Percentiles rank a stretch among this genome's conserved stretches.
phyloP scores from a whole-genome alignment of 2,113 vertebrate genomes.

The Sceloporus tristichus region DNA sequence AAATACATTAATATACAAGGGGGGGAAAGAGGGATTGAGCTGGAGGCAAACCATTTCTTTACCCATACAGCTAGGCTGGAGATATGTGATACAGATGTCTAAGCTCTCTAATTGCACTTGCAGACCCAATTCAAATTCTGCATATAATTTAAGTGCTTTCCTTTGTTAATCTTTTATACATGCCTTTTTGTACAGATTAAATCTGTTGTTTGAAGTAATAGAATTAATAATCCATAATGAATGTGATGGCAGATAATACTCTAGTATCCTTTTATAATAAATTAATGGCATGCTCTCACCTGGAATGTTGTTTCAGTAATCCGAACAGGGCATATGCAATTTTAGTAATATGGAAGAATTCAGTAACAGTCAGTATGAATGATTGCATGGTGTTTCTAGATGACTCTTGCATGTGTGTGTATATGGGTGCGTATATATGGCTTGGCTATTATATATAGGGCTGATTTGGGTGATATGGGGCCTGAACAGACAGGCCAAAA shows the following conservation, averaged over 20 bases:
- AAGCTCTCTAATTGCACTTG: neutral
- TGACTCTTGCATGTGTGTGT: neutral
- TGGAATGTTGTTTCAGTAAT: neutral
- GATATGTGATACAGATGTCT: neutral
- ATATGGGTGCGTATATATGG: neutral
- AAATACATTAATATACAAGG: neutral
- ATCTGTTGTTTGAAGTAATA: neutral
- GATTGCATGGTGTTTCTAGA: neutral
- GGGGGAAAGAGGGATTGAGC: neutral
- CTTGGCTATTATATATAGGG: neutral
- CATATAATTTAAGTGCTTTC: neutral
- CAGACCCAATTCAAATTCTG: neutral
- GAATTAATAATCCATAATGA: neutral
- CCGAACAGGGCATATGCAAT: neutral
- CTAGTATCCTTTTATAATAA: neutral
- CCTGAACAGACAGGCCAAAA: no score
- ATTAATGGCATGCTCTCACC: constrained; percentile 20
- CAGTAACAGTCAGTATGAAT: neutral
- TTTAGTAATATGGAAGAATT: neutral
- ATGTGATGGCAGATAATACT: neutral
- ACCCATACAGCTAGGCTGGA: rapidly evolving
- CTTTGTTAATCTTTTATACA: neutral
- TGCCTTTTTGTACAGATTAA: neutral
- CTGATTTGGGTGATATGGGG: no score
- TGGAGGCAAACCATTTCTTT: neutral